Conservation (phyloP, 64 coral and sea anemone genomes). For the Dendrophyllia cribrosa region DNA sequence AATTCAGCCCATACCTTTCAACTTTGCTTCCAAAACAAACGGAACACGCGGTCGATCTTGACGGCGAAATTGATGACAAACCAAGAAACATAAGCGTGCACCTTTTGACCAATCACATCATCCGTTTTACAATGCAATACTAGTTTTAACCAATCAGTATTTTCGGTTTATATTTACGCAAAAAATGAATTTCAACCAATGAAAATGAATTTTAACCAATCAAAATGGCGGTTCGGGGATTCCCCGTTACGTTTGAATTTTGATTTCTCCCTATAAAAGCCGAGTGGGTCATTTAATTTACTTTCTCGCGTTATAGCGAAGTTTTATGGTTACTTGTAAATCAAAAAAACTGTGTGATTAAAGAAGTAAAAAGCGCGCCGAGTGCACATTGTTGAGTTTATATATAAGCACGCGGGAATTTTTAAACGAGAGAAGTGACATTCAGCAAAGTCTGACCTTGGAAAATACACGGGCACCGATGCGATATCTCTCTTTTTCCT, state of each 20-base stretch:
- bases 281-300: not conserved
- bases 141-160: not conserved
- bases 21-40: no score
- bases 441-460: no score
- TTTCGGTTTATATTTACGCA: not conserved
- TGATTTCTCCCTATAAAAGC: not conserved
- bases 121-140: not conserved
- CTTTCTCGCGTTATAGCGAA: no score
- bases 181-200: not conserved
- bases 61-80: not conserved
- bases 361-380: no score
- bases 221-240: not conserved
- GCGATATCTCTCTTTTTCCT: no score
- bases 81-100: not conserved
- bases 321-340: no score
- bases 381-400: no score
- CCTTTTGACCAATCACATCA: conserved; percentile 2
- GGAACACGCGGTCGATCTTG: conserved; percentile 1
- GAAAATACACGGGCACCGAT: no score
- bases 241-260: conserved; percentile 8
- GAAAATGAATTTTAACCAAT: not conserved
- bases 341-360: no score
- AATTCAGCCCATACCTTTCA: not conserved
- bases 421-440: no score
- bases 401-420: no score